Evolutionary conservation across 2,797 vertebrate species (phyloP), one percentile per base, ranked within the genome.

Genomic region (Anguilla megastoma): DNA sequence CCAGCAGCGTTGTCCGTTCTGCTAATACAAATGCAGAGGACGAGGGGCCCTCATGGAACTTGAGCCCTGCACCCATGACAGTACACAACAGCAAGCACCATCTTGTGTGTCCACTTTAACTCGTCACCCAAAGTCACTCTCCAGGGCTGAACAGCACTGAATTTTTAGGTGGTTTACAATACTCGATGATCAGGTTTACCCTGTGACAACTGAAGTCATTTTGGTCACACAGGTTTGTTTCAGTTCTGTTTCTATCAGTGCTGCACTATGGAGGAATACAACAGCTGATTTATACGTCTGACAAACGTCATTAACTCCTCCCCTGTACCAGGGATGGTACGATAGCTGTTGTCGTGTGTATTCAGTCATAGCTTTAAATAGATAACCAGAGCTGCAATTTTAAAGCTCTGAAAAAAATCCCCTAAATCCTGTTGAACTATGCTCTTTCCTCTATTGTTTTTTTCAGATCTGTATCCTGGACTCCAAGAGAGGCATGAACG

Each of bases 401-500:
- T 2, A 41, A 21, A n/a, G 63, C n/a, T 83, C 56, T 50, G 79
- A 3, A 52, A 21, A 56, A 63, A 27, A 52, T 45, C 18, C 27
- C 8, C 56, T 14, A 33, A 56, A 18, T n/a, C 9, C n/a, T 48
- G 79, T 27, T 60, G 21, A 24, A 9, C 14, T 56, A 5, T 58
- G 16, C 56, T 88, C 27, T 54, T 27, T 89, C 60, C 3, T 89
- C 48, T 89, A 63, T 89, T 90, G 63, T 36, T 88, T 82, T 89
- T 85, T 87, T 36, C 91, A 98, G 98, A 93, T 98, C 92, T 95
- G 95, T 89, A 94, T 99, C 89, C 94, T 99, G 92, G 97, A 98
- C 93, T 91, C 97, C 16, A 99, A 98, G 92, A 96, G 97, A 93
- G 97, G 95, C 91, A 98, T 99, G 97, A 98, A 98, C 92, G 93